Base-by-base conservation (phyloP, 2,888 invertebrate genomes). In the Hecatera dysodea region DNA sequence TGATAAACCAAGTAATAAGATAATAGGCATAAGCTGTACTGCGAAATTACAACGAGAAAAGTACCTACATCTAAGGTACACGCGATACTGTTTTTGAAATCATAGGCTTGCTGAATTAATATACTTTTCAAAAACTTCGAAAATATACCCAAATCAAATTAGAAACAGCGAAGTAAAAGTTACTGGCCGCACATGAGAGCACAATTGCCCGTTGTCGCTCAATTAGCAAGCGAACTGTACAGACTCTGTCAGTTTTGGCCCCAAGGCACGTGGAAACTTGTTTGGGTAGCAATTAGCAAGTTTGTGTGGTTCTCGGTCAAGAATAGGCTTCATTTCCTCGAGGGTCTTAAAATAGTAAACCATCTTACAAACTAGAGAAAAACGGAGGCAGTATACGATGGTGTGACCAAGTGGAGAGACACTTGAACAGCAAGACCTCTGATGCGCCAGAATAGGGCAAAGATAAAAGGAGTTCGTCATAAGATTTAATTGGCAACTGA, bases 171-270 rank as follows among this genome's bases (percentile, higher is more conserved):
- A 44, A 60, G 64, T 81, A 52, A 78, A 66, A 78, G 60, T 81
- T 64, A 27, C 0, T n/a, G 46, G 22, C 17, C 19, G 19, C 44
- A 44, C 19, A 19, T 7, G 8, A 44, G 19, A 50, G 42, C 59
- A 50, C 42, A 78, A 63, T 46, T 42, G 52, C 27, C 55, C 62
- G 46, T 55, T 80, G 77, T 78, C n/a, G 19, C 36, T 70, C 79
- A 78, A 66, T 78, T 78, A 78, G 63, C 72, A 55, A 44, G 78
- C 27, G 11, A 24, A 63, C 39, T 55, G 44, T 53, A 42, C 29
- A 33, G 53, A 29, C 65, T 79, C 33, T 17, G 53, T 48, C 42
- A 48, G 65, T 65, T 62, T 27, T 39, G 39, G 22, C 62, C 39
- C 8, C 36, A 22, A 19, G 61, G n/a, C 39, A 33, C 44, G 46